These are phyloP conservation scores for Galeruca laticollis DNA, from an alignment of 2,888 invertebrate species.

Conservation along the genomic window DNA sequence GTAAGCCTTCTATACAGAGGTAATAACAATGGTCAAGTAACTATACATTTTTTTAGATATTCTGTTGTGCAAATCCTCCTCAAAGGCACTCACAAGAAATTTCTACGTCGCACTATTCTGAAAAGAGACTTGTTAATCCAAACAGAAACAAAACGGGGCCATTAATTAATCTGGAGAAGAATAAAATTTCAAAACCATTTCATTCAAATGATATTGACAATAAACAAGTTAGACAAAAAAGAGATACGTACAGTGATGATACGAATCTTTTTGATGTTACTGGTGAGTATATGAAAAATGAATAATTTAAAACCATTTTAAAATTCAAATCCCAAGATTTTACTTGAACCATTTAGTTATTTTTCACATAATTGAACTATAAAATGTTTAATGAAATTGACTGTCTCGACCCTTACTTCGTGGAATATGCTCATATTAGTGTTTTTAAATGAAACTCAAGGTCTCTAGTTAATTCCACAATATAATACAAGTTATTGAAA, in stretches of 20 bases:
- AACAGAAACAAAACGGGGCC: constrained; percentile 58
- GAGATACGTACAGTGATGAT: constrained; percentile 60
- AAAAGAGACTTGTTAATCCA: constrained; percentile 53
- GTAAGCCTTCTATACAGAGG: constrained; percentile 42
- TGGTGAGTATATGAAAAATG: constrained; percentile 44
- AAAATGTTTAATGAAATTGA: too few species aligned
- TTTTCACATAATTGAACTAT: too few species aligned
- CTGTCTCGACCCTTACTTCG: too few species aligned
- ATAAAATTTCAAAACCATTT: constrained; percentile 61
- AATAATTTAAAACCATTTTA: constrained; percentile 1
- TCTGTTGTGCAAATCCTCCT: constrained; percentile 58
- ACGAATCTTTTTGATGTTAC: constrained; percentile 54
- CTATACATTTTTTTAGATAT: constrained; percentile 56
- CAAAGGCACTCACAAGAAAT: constrained; percentile 44
- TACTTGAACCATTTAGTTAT: neutral
- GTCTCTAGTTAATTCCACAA: too few species aligned
- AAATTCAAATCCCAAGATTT: constrained; percentile 5
- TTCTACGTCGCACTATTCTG: constrained; percentile 47
- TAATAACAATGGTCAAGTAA: neutral
- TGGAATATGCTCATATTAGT: too few species aligned
- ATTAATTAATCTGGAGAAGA: constrained; percentile 57
- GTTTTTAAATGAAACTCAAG: too few species aligned
- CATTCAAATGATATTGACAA: constrained; percentile 65
- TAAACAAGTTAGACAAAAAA: constrained; percentile 58
- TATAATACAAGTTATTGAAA: too few species aligned